Conservation (phyloP, 2,797 vertebrate species). For the Enoplosus armatus region DNA sequence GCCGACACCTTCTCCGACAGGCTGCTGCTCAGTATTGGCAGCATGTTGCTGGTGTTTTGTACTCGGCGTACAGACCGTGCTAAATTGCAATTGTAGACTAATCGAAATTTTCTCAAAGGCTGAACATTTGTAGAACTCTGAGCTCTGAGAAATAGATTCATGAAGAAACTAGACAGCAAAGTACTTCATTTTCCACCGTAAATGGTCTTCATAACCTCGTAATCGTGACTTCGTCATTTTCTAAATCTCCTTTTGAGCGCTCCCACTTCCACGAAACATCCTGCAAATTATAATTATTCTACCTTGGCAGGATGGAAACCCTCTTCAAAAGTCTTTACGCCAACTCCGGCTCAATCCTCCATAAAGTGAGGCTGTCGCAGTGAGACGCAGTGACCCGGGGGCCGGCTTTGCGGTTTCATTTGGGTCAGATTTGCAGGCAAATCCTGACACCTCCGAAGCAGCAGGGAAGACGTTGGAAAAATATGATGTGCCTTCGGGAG, state of each 20-base stretch:
- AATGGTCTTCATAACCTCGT: slow-evolving; percentile 12
- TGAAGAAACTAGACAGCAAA: neutral
- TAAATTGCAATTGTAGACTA: slow-evolving; percentile 7
- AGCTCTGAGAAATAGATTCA: slow-evolving; percentile 30
- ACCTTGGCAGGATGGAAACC: neutral
- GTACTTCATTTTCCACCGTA: neutral
- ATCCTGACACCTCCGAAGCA: slow-evolving; percentile 6
- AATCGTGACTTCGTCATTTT: slow-evolving; percentile 10
- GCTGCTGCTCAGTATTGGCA: slow-evolving; percentile 11
- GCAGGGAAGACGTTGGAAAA: neutral
- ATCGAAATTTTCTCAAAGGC: slow-evolving; percentile 30
- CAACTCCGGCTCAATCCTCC: neutral
- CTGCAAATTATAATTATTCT: slow-evolving; percentile 8
- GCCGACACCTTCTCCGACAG: neutral
- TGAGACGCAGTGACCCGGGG: neutral
- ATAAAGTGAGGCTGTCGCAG: neutral
- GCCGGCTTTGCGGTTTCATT: neutral
- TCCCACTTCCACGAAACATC: slow-evolving; percentile 10
- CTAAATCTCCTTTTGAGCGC: slow-evolving; percentile 19
- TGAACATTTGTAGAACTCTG: slow-evolving; percentile 5
- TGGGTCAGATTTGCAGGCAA: slow-evolving; percentile 9
- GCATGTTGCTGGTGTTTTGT: neutral
- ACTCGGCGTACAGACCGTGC: neutral
- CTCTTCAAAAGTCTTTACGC: neutral
- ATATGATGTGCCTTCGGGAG: slow-evolving; percentile 27